phyloP scores from a whole-genome alignment of 2,888 invertebrate genomes.

The Azorinus chamasolen region DNA sequence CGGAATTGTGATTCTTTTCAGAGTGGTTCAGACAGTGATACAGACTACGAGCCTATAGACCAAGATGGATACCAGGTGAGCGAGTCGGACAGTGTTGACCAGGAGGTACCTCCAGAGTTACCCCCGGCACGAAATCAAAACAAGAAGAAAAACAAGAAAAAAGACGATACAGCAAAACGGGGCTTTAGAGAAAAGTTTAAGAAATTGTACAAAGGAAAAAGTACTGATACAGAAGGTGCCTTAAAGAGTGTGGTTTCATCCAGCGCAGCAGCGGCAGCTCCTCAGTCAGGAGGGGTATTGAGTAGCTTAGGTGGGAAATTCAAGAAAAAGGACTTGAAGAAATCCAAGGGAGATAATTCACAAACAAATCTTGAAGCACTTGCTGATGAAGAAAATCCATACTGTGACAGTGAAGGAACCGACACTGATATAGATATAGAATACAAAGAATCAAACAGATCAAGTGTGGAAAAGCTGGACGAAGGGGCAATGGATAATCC shows the following conservation, averaged over 20 bases:
- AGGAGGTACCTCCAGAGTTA: slow-evolving; percentile 53
- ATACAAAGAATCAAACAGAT: slow-evolving; percentile 10
- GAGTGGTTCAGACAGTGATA: slow-evolving; percentile 70
- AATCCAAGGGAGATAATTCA: slow-evolving; percentile 40
- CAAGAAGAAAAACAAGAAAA: slow-evolving; percentile 63
- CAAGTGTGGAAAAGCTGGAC: slow-evolving; percentile 36
- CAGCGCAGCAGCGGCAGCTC: slow-evolving; percentile 2
- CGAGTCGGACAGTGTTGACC: slow-evolving; percentile 52
- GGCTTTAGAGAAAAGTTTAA: slow-evolving; percentile 51
- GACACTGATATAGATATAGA: slow-evolving; percentile 66
- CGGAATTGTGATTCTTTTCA: too few species aligned
- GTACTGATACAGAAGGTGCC: slow-evolving; percentile 17
- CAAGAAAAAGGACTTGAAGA: slow-evolving; percentile 45
- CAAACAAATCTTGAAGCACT: slow-evolving; percentile 38
- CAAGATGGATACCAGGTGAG: slow-evolving; percentile 32
- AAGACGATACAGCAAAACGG: slow-evolving; percentile 52
- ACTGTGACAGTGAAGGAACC: slow-evolving; percentile 66
- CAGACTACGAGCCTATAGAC: slow-evolving; percentile 68
- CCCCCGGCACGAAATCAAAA: slow-evolving; percentile 54
- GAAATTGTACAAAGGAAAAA: slow-evolving; percentile 48
- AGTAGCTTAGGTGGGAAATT: slow-evolving; percentile 47
- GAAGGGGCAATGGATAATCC: slow-evolving; percentile 18
- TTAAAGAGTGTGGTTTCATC: slow-evolving; percentile 10
- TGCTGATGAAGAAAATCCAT: slow-evolving; percentile 42
- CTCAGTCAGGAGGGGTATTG: slow-evolving; percentile 32